These are phyloP conservation scores for Pachycephala philippinensis DNA, from an alignment of 2,113 vertebrate genomes.

Conservation along the genomic window DNA sequence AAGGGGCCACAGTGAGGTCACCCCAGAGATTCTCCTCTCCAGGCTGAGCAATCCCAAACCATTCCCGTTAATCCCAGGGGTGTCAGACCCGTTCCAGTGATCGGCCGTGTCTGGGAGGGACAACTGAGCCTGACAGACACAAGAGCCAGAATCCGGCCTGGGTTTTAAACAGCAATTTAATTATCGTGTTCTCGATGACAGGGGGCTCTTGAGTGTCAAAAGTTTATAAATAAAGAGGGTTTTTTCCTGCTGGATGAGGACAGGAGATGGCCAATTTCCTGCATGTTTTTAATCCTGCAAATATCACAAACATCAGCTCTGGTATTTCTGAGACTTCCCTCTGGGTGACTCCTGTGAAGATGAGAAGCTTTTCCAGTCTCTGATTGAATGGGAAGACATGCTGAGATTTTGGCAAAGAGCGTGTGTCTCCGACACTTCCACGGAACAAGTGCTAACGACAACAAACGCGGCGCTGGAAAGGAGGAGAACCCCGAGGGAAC, in stretches of 20 bases:
- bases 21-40: rapidly evolving
- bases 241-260: not conserved
- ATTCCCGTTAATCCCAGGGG: not conserved
- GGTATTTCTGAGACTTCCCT: slow-evolving; percentile 18
- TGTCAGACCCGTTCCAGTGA: not conserved
- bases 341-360: slow-evolving; percentile 13
- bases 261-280: not conserved
- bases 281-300: slow-evolving; percentile 7
- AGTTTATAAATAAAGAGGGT: not conserved
- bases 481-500: not conserved
- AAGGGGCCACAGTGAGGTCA: not conserved
- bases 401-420: slow-evolving; percentile 31
- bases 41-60: not conserved
- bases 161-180: not conserved
- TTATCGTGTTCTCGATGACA: not conserved
- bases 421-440: not conserved
- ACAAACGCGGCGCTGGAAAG: not conserved
- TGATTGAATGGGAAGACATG: slow-evolving; percentile 4
- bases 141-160: not conserved
- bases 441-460: not conserved
- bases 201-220: not conserved
- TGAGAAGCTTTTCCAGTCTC: slow-evolving; percentile 10
- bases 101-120: not conserved
- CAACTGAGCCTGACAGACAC: not conserved
- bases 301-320: not conserved